These are phyloP conservation scores for Pandemis heparana DNA, from an alignment of 2,888 invertebrate genomes.

Conservation along the genomic window DNA sequence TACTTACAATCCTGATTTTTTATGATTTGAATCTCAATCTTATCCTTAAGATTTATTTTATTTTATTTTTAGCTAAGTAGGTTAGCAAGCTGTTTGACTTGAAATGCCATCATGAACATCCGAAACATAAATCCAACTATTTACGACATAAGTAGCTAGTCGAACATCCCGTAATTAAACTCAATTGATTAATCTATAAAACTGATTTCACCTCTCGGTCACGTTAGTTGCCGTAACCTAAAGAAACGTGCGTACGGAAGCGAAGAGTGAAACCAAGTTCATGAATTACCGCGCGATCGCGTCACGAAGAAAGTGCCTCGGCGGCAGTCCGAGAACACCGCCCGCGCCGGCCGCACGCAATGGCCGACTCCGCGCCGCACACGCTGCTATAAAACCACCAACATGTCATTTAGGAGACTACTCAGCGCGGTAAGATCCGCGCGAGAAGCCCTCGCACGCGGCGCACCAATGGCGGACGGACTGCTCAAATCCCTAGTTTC, in stretches of 20 bases:
- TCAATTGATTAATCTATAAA: neutral
- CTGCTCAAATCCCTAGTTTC: conserved; percentile 76
- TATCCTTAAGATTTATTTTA: neutral
- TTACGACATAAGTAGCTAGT: neutral
- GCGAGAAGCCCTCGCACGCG: conserved; percentile 70
- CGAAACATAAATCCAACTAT: neutral
- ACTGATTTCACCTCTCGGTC: neutral
- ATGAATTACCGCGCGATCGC: conserved; percentile 53
- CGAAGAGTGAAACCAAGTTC: conserved; percentile 59
- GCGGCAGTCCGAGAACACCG: conserved; percentile 60
- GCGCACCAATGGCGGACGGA: conserved; percentile 75
- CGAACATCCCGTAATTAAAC: conserved; percentile 18
- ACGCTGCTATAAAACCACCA: conserved; percentile 46
- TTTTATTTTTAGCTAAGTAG: neutral
- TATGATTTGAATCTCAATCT: too few relatives aligned
- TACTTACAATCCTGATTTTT: too few relatives aligned
- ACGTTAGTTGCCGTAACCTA: neutral
- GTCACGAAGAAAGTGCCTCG: conserved; percentile 32
- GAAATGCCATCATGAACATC: neutral
- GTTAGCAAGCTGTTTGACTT: neutral
- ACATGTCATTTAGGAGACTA: conserved; percentile 75
- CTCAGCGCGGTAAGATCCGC: conserved; percentile 75
- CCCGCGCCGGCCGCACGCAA: conserved; percentile 54
- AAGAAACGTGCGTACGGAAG: conserved; percentile 51
- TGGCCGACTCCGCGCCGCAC: conserved; percentile 21